phyloP scores from a whole-genome alignment of 2,888 invertebrate species.

The Scrobipalpa atriplicella region DNA sequence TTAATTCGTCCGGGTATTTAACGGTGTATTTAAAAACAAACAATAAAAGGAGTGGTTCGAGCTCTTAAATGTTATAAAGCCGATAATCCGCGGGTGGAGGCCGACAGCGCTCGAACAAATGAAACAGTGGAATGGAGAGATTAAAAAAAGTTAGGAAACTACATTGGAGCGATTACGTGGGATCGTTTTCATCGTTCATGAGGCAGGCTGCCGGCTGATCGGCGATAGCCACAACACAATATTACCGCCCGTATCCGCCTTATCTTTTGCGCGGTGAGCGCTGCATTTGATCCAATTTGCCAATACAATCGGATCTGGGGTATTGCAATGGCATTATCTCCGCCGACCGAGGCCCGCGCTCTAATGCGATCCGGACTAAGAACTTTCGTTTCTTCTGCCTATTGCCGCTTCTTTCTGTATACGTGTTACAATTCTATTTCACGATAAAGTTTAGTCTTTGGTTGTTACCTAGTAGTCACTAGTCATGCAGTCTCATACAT shows the following conservation, averaged over 20 bases:
- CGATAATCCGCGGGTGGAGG: constrained; percentile 46
- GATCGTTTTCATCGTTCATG: constrained; percentile 52
- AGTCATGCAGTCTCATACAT: no score
- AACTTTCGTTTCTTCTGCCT: constrained; percentile 58
- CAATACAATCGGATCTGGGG: constrained; percentile 80
- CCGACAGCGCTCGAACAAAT: constrained; percentile 45
- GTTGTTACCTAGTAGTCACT: no score
- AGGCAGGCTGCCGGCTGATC: constrained; percentile 53
- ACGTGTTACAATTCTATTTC: not conserved
- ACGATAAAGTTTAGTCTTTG: no score
- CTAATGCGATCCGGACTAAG: constrained; percentile 70
- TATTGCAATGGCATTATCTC: constrained; percentile 81
- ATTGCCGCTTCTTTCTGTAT: constrained; percentile 32
- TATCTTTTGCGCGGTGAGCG: constrained; percentile 79
- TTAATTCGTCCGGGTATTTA: constrained; percentile 34
- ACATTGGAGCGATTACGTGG: constrained; percentile 52
- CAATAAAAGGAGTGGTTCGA: constrained; percentile 31
- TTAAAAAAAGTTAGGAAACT: constrained; percentile 51
- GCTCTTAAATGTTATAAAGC: constrained; percentile 39
- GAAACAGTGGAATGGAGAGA: constrained; percentile 51
- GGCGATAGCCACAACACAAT: constrained; percentile 68
- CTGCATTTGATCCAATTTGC: constrained; percentile 83
- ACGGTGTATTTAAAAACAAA: constrained; percentile 31
- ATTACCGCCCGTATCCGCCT: constrained; percentile 65
- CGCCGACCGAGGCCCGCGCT: constrained; percentile 60